Base-by-base conservation (phyloP, 2,113 vertebrate genomes). In the Coregonus clupeaformis region DNA sequence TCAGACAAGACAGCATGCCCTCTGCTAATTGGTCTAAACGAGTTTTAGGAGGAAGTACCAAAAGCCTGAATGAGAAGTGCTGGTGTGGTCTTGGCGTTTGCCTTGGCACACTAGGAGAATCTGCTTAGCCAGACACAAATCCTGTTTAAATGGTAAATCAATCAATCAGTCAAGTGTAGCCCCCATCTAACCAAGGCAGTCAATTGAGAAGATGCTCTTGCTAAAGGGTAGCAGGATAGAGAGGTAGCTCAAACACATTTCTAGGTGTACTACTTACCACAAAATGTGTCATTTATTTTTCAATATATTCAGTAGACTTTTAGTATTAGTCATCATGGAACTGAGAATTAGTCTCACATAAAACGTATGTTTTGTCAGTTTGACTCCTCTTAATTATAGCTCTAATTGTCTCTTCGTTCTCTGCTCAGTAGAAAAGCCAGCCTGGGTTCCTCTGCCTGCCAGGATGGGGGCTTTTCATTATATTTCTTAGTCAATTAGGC, bases 91-190 rank as follows among this genome's bases (percentile, higher is more conserved):
- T 69, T 63, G 24, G n/a, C 22, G 25, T 32, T 36, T 32, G 67
- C 32, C 68, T 49, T 49, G 22, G 68, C n/a, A 49, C 63, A 69
- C 3, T 45, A 6, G 75, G 60, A 52, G 9, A 67, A 65, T 68
- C 22, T 57, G 57, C 70, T 42, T 42, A 77, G 36, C 36, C 36
- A 73, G 72, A 22, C 6, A 27, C 67, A 60, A 72, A 73, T 75
- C 29, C 47, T 72, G 79, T 77, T 77, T 68, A 62, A 71, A 68
- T 72, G 32, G 42, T 75, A 62, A 71, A 65, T 72, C 65, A 67
- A 45, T 76, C 25, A 42, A 11, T 11, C 36, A 42, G 36, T 11
- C 36, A 71, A 68, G 22, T 42, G n/a, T 75, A 16, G 5, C 13
- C 2, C 24, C 27, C 63, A 70, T 36, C 49, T 75, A 67, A 75